Evolutionary conservation across 2,888 invertebrate species (phyloP).

Genomic region (Lasius fuliginosus): DNA sequence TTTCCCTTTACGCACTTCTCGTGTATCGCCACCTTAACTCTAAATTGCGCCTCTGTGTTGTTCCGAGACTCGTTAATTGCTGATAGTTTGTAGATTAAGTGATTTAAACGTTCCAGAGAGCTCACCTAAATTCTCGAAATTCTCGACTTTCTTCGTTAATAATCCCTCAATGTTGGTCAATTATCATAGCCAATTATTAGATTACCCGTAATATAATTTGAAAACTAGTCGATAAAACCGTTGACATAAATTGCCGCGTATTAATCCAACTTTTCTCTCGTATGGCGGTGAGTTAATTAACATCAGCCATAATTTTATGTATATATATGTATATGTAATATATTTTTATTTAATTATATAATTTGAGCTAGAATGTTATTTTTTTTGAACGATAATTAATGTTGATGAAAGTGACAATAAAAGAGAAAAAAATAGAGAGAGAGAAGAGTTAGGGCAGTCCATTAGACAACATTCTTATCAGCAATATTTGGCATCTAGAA

Average conservation of each 20-base stretch:
- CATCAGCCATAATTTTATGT: neutral
- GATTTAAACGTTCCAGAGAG: conserved; percentile 35
- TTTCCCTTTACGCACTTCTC: conserved; percentile 22
- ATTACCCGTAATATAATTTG: conserved; percentile 9
- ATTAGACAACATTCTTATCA: conserved; percentile 18
- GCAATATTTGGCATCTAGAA: neutral
- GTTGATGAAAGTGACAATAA: neutral
- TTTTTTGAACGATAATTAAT: neutral
- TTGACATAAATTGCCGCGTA: conserved; percentile 3
- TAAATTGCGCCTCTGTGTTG: conserved; percentile 48
- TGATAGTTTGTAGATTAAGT: conserved; percentile 44
- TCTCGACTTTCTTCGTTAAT: neutral
- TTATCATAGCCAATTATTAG: conserved; percentile 2
- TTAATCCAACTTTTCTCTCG: neutral
- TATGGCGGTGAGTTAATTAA: neutral
- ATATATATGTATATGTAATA: neutral
- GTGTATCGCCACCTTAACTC: conserved; percentile 42
- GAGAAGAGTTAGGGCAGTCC: neutral
- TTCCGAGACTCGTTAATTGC: conserved; percentile 41
- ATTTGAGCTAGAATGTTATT: neutral
- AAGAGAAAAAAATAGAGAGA: neutral
- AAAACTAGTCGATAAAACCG: neutral
- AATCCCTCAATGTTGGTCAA: neutral
- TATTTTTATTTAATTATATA: neutral
- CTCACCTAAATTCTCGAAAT: conserved; percentile 15